phyloP scores from a whole-genome alignment of 2,113 vertebrate genomes.

The Cyphomyrus discorhynchus region DNA sequence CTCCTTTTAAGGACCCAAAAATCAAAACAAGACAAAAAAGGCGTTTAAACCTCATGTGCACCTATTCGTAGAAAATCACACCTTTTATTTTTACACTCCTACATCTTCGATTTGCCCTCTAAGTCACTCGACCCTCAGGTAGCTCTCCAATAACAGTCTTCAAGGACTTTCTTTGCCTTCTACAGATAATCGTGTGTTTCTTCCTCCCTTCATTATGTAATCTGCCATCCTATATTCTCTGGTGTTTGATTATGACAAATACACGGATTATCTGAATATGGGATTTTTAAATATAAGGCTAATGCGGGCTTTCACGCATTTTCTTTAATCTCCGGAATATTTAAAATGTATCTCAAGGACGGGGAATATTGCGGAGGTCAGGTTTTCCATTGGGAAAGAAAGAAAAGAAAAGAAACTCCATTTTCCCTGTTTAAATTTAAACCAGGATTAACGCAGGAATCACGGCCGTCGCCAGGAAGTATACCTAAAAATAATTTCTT shows the following conservation, averaged over 20 bases:
- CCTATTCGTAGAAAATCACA: neutral
- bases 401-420: constrained; percentile 45
- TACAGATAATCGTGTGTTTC: constrained; percentile 58
- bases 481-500: constrained; percentile 20
- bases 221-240: constrained; percentile 59
- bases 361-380: constrained; percentile 61
- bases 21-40: constrained; percentile 1
- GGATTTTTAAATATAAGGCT: constrained; percentile 64
- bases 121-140: constrained; percentile 30
- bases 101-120: neutral
- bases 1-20: neutral
- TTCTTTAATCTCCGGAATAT: constrained; percentile 67
- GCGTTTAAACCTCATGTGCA: neutral
- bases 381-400: constrained; percentile 38
- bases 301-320: constrained; percentile 67
- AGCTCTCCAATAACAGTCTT: constrained; percentile 60
- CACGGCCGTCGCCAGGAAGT: constrained; percentile 46
- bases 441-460: constrained; percentile 58
- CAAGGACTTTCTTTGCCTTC: constrained; percentile 53
- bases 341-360: constrained; percentile 66
- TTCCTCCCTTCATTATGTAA: constrained; percentile 54
- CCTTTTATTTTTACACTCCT: neutral
- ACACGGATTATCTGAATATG: constrained; percentile 62
- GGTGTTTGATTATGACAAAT: constrained; percentile 69
- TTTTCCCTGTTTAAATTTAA: constrained; percentile 54